These are phyloP conservation scores for Cryptophagus acutangulus DNA, from an alignment of 2,888 invertebrate genomes.

Conservation along the genomic window DNA sequence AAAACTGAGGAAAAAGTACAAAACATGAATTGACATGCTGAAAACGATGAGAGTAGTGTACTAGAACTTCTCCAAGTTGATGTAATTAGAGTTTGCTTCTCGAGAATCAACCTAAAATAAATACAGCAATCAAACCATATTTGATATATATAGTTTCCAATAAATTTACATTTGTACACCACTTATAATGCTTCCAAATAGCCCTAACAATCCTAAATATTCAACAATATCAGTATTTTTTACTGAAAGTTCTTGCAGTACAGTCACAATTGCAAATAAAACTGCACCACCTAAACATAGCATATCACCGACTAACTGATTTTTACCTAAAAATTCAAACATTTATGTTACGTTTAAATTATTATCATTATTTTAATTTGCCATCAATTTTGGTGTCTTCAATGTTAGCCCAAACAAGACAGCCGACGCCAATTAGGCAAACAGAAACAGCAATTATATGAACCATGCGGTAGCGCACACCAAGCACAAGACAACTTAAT, in stretches of 20 bases:
- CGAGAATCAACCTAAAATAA: slow-evolving; percentile 54
- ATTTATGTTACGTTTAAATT: slow-evolving; percentile 5
- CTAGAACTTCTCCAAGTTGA: slow-evolving; percentile 62
- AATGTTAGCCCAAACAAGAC: slow-evolving; percentile 78
- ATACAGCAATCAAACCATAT: no score
- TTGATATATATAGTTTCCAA: not conserved
- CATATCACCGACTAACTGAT: slow-evolving; percentile 78
- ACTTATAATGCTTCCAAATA: slow-evolving; percentile 73
- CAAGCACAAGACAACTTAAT: slow-evolving; percentile 71
- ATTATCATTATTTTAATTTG: not conserved
- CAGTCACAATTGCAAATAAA: slow-evolving; percentile 74
- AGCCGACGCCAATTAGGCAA: slow-evolving; percentile 76
- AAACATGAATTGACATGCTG: slow-evolving; percentile 68
- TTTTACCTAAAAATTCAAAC: slow-evolving; percentile 58
- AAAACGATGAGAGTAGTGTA: slow-evolving; percentile 53
- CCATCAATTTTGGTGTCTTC: slow-evolving; percentile 61
- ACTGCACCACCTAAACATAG: slow-evolving; percentile 73
- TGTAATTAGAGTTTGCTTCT: slow-evolving; percentile 62
- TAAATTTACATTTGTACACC: slow-evolving; percentile 66
- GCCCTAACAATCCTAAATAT: slow-evolving; percentile 75
- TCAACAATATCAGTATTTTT: slow-evolving; percentile 71
- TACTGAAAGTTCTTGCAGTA: slow-evolving; percentile 77
- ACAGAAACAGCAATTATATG: slow-evolving; percentile 76
- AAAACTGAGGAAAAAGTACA: slow-evolving; percentile 73
- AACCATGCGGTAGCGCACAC: slow-evolving; percentile 67